phyloP scores from a whole-genome alignment of 1,140 invertebrate species.

The Doryteuthis pealeii region DNA sequence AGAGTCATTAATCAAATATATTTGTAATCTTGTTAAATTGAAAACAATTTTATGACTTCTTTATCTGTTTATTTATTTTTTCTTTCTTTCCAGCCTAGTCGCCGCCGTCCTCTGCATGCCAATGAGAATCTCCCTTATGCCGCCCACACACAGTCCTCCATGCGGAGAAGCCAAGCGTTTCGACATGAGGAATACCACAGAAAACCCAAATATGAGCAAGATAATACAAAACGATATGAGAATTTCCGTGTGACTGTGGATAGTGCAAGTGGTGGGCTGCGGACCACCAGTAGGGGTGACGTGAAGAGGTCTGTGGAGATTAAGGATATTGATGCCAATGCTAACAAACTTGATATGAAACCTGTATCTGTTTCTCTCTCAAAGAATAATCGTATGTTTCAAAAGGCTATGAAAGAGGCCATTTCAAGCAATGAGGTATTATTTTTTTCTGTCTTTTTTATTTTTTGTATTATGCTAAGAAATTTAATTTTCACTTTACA shows the following conservation, averaged over 20 bases:
- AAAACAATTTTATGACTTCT: background rate
- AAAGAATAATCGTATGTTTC: slow-evolving; percentile 1
- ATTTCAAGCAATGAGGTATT: background rate
- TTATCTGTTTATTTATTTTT: background rate
- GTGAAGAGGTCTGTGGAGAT: background rate
- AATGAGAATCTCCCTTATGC: background rate
- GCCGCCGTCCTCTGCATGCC: background rate
- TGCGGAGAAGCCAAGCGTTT: too few species aligned
- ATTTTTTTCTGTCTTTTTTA: background rate
- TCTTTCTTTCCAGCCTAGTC: background rate
- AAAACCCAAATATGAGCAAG: background rate
- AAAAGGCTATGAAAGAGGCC: background rate
- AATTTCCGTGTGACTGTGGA: background rate
- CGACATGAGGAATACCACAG: too few species aligned
- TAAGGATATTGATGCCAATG: background rate
- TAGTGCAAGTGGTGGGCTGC: background rate
- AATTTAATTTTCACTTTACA: too few species aligned
- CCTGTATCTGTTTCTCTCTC: background rate
- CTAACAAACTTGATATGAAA: background rate
- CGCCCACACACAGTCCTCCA: background rate
- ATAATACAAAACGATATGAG: background rate
- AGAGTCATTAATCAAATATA: too few species aligned
- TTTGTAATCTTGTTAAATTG: too few species aligned
- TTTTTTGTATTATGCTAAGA: too few species aligned
- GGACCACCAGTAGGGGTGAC: background rate